Base-by-base conservation (phyloP, 1,140 invertebrate genomes). In the Capitella teleta region DNA sequence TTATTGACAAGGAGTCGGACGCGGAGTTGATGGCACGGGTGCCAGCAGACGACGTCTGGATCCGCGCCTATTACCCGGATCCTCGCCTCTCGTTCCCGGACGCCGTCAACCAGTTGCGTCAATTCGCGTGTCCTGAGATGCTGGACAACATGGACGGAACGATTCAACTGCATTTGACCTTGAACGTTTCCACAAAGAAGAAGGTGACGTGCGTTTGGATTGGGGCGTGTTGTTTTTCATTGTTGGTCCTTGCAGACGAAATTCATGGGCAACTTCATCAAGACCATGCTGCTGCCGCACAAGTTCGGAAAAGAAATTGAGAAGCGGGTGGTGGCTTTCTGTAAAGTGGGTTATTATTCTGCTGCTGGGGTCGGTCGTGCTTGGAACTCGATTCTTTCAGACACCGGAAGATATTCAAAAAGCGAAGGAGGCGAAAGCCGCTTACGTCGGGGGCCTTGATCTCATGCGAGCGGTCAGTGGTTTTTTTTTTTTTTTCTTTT, bases 141-240 rank as follows among this genome's bases (percentile, higher is more conserved):
- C 6, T 28, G 5, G 24, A 48, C 23, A 53, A 53, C 19, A 23
- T 32, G 28, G 41, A 53, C 10, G 52, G 52, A 1, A 8, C 44
- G 21, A 10, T 53, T 14, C 28, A 18, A 19, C 8, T 53, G 21
- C 46, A 53, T 32, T 46, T 37, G 5, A 18, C 25, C 3, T 41
- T 53, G 3, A 37, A 53, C 37, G 18, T 53, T 46, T 28, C 24
- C n/a, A 43, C 52, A n/a, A 49, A 49, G 47, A 53, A 53, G 26
- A 53, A 49, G 47, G 52, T 53, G 2, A 44, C 5, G 3, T 44
- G n/a, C 6, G 10, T 24, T 24, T 44, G 42, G 16, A 25, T 1
- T 25, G 16, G 16, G 19, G 5, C 8, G 21, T 23, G 4, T 6
- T 46, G 36, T 4, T 10, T 36, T 47, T 47, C 18, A 3, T 47